Conservation (phyloP, 2,888 invertebrate genomes). For the Opisthograptis luteolata region DNA sequence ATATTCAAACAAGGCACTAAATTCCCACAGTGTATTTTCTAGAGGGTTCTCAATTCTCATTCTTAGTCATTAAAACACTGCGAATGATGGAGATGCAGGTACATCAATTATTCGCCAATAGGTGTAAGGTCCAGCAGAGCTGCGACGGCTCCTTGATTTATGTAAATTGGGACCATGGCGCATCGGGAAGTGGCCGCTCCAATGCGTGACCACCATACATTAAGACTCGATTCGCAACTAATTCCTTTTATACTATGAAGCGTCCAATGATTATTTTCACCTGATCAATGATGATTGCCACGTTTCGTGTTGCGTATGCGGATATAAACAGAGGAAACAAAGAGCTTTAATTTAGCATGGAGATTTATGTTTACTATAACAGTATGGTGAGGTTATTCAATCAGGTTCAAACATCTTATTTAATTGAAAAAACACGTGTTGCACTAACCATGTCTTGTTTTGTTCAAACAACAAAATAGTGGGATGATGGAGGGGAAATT, state of each 20-base stretch:
- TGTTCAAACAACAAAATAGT: too few relatives aligned
- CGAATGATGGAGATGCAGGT: constrained; percentile 24
- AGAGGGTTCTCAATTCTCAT: not conserved
- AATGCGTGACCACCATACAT: constrained; percentile 46
- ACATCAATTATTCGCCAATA: constrained; percentile 53
- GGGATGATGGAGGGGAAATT: too few relatives aligned
- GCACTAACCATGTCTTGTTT: too few relatives aligned
- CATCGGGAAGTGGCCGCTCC: constrained; percentile 43
- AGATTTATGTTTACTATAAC: too few relatives aligned
- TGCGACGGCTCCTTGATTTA: constrained; percentile 61
- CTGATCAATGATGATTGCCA: constrained; percentile 26
- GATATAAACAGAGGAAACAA: constrained; percentile 13
- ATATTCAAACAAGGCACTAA: not conserved
- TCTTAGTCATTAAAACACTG: constrained; percentile 21
- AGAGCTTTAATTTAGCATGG: not conserved
- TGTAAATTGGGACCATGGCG: constrained; percentile 60
- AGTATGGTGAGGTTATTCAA: too few relatives aligned
- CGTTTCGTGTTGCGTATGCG: constrained; percentile 11
- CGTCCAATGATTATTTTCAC: constrained; percentile 26
- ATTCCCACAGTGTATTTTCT: not conserved
- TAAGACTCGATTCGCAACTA: constrained; percentile 31
- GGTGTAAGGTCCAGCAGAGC: constrained; percentile 49
- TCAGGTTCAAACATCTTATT: too few relatives aligned
- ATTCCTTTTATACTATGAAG: constrained; percentile 26
- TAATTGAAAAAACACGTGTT: too few relatives aligned